Evolutionary conservation across 2,888 invertebrate species (phyloP).

Genomic region (Erpobdella octoculata): DNA sequence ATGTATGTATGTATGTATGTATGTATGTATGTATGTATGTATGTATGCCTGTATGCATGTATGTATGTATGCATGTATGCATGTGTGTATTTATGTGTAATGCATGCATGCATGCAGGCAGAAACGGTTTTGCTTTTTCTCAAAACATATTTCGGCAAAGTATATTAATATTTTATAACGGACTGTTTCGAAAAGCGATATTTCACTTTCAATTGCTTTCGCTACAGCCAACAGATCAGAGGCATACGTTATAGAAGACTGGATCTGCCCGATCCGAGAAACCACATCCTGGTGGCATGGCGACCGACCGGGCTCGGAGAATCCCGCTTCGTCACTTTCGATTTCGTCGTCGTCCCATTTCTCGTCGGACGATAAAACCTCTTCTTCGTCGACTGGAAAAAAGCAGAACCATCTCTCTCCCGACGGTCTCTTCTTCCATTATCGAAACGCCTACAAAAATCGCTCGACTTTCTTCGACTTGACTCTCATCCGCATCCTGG

Average conservation of each 20-base stretch:
- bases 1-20: conserved; percentile 5
- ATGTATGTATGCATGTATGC: not conserved
- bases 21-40: not conserved
- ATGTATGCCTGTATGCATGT: too few relatives aligned
- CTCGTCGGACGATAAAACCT: not conserved
- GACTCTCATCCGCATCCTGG: not conserved
- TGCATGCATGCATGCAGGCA: too few relatives aligned
- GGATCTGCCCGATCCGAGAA: conserved; percentile 10
- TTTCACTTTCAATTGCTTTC: not conserved
- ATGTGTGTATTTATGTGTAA: too few relatives aligned
- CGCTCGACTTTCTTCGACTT: conserved; percentile 1
- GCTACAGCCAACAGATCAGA: conserved; percentile 16
- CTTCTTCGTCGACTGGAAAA: not conserved
- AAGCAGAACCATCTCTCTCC: too few relatives aligned
- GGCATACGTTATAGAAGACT: conserved; percentile 17
- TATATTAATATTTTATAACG: too few relatives aligned
- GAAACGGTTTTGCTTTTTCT: too few relatives aligned
- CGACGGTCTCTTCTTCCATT: not conserved
- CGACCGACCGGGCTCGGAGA: not conserved
- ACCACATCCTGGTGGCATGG: conserved; percentile 1
- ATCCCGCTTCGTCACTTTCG: not conserved
- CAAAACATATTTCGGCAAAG: too few relatives aligned
- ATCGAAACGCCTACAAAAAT: not conserved
- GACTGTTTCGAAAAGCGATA: too few relatives aligned
- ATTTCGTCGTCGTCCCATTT: not conserved